phyloP scores from a whole-genome alignment of 2,797 vertebrate species.

The Distichodus sexfasciatus region DNA sequence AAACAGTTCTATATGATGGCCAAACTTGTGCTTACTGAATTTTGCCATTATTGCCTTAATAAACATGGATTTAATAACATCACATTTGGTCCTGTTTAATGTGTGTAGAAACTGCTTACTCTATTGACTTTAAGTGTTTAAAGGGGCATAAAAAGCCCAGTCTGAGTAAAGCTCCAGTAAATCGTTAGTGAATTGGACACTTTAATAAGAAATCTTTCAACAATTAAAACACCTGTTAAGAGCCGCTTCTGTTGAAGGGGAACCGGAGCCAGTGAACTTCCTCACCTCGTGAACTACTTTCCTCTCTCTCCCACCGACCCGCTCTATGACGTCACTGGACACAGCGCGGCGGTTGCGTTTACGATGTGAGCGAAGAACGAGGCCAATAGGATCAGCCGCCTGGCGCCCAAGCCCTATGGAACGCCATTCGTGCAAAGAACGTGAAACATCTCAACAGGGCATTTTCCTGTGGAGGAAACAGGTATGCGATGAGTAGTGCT shows the following conservation, averaged over 20 bases:
- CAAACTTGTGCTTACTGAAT: conserved; percentile 12
- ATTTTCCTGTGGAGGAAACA: too few species aligned
- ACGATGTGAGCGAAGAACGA: not conserved
- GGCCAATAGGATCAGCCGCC: not conserved
- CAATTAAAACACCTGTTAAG: too few species aligned
- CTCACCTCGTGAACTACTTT: not conserved
- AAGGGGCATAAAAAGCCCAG: too few species aligned
- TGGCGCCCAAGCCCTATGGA: not conserved
- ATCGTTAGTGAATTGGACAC: too few species aligned
- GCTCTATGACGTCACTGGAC: not conserved
- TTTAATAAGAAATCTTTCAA: too few species aligned
- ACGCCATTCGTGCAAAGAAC: too few species aligned
- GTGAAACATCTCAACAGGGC: too few species aligned
- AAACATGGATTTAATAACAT: conserved; percentile 42
- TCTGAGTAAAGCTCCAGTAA: too few species aligned
- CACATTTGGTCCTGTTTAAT: not conserved
- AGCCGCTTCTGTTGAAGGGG: not conserved
- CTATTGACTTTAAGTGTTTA: too few species aligned
- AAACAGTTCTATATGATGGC: conserved; percentile 32
- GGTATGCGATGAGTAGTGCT: too few species aligned
- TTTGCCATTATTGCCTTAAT: conserved; percentile 46
- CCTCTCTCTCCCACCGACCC: too few species aligned
- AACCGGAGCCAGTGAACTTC: not conserved
- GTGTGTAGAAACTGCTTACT: too few species aligned
- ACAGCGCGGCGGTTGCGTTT: not conserved